phyloP scores from a whole-genome alignment of 2,888 invertebrate species.

The Hetaerina titia region DNA sequence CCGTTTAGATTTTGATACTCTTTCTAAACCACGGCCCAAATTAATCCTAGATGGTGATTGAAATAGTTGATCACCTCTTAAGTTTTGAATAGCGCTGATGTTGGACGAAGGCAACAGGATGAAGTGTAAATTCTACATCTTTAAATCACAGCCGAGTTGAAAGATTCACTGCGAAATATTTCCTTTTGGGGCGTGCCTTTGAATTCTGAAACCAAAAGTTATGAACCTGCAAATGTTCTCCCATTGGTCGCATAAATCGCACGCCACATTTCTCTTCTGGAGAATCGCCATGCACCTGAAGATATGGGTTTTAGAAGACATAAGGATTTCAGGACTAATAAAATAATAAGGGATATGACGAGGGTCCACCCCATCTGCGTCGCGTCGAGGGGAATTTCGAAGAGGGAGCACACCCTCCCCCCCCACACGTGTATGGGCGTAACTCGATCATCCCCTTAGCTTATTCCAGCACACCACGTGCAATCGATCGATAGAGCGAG shows the following conservation, averaged over 20 bases:
- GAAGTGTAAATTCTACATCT: no score
- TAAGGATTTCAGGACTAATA: not conserved
- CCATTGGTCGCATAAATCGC: not conserved
- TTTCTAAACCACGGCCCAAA: no score
- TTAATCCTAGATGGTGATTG: no score
- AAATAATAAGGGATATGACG: not conserved
- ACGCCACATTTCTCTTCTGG: not conserved
- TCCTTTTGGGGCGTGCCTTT: no score
- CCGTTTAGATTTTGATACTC: no score
- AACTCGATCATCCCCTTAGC: constrained; percentile 46
- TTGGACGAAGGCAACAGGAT: no score
- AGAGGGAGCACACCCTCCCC: not conserved
- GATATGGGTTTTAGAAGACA: not conserved
- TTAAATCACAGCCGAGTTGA: no score
- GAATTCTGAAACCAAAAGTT: no score
- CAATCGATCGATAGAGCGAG: not conserved
- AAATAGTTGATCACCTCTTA: no score
- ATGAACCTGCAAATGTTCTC: not conserved
- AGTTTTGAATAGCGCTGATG: no score
- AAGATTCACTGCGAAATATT: no score
- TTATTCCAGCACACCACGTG: constrained; percentile 47
- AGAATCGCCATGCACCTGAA: not conserved
- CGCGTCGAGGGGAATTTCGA: not conserved
- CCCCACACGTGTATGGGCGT: not conserved
- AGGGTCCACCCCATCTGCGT: not conserved